These are phyloP conservation scores for Drymodes brunneopygia DNA, from an alignment of 2,113 vertebrate species.

Conservation along the genomic window DNA sequence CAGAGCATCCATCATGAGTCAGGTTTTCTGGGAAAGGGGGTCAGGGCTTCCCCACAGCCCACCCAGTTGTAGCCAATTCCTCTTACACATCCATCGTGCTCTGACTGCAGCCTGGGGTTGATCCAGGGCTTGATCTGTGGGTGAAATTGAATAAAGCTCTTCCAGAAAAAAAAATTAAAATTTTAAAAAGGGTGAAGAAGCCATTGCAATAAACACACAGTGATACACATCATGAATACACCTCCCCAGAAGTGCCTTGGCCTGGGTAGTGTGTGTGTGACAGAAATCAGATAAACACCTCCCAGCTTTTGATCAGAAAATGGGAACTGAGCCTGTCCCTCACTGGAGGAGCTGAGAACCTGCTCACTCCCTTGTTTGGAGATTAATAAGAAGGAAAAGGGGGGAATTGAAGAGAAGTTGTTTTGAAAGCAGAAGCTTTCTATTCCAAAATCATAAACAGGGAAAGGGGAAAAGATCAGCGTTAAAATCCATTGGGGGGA, in stretches of 20 bases:
- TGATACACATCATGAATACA: neutral
- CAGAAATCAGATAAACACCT: neutral
- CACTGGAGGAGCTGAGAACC: neutral
- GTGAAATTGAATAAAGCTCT: neutral
- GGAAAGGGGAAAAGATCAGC: neutral
- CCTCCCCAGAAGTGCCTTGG: neutral
- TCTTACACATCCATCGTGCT: neutral
- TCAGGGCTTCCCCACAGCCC: neutral
- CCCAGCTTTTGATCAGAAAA: neutral
- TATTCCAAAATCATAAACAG: neutral
- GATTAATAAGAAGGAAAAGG: neutral
- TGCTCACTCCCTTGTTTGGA: neutral
- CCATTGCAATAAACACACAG: neutral
- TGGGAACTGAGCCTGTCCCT: neutral
- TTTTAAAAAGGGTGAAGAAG: neutral
- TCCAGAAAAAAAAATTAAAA: neutral
- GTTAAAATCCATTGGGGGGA: neutral
- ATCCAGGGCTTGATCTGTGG: neutral
- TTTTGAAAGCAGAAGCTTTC: slow-evolving; percentile 9
- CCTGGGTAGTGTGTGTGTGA: neutral
- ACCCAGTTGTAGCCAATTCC: neutral
- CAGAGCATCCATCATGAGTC: neutral
- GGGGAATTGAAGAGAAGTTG: neutral
- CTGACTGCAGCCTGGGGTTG: neutral
- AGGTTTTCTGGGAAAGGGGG: neutral